A percentile compares a stretch with the other conserved stretches of the same genome.
Conservation (phyloP, 2,797 vertebrate species). For the Gymnothorax reevesii region DNA sequence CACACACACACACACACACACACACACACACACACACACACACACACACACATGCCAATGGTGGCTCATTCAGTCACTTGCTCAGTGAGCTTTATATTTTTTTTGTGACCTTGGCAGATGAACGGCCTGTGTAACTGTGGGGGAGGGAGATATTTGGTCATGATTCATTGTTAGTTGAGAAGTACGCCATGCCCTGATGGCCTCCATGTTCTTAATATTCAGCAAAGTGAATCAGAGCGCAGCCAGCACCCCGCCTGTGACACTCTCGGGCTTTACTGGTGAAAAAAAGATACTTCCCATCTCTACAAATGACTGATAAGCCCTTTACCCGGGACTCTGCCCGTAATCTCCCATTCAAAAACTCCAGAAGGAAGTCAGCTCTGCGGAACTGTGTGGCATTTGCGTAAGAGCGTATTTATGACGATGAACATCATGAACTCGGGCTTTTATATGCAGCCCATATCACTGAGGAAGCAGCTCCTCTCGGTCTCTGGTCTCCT, state of each 20-base stretch:
- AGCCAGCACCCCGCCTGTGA: not conserved
- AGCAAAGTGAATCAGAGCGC: not conserved
- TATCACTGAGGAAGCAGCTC: not conserved
- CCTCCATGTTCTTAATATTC: not conserved
- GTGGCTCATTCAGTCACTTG: not conserved
- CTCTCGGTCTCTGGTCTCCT: not conserved
- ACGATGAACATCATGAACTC: not conserved
- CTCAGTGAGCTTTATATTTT: not conserved
- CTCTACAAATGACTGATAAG: not conserved
- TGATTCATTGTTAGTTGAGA: not conserved
- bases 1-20: constrained; percentile 29
- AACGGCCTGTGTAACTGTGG: not conserved
- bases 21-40: not conserved
- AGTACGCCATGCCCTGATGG: not conserved
- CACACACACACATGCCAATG: not conserved
- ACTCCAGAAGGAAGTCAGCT: not conserved
- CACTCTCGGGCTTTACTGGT: not conserved
- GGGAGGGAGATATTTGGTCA: not conserved
- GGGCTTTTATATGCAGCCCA: not conserved
- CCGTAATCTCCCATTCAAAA: not conserved
- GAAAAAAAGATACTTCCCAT: not conserved
- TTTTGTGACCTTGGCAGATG: not conserved
- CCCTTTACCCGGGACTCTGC: not conserved
- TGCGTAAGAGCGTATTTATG: not conserved
- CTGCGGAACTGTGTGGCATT: not conserved